Evolutionary conservation across 2,113 vertebrate genomes (phyloP).

Genomic region (Myxocyprinus asiaticus): DNA sequence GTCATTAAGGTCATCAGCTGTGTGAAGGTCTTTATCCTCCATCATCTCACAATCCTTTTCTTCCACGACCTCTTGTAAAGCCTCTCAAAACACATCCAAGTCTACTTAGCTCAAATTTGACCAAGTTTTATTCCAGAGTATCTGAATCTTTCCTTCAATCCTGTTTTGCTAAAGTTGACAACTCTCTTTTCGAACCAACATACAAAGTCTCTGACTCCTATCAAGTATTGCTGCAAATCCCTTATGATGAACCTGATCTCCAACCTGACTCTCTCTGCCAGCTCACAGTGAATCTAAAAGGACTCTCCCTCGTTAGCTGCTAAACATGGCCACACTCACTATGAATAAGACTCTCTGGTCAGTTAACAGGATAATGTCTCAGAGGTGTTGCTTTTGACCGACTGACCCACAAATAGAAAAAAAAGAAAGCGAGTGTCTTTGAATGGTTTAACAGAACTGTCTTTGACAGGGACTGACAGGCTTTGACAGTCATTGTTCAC

Average conservation of each 20-base stretch:
- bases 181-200: neutral
- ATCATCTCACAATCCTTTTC: slow-evolving; percentile 35
- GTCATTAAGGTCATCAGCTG: slow-evolving; percentile 58
- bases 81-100: too few species aligned
- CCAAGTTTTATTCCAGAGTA: neutral
- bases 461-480: too few species aligned
- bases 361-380: slow-evolving; percentile 20
- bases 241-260: neutral
- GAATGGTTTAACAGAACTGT: too few species aligned
- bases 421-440: neutral
- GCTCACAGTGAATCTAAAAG: slow-evolving; percentile 16
- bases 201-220: neutral
- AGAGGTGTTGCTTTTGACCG: neutral
- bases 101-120: too few species aligned
- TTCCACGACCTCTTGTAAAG: neutral
- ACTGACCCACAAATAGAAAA: slow-evolving; percentile 14
- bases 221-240: neutral
- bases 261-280: neutral
- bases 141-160: neutral
- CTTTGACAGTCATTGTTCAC: neutral
- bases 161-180: neutral
- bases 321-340: slow-evolving; percentile 41
- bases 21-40: slow-evolving; percentile 52
- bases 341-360: slow-evolving; percentile 41
- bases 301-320: slow-evolving; percentile 16